Base-by-base conservation (phyloP, 2,888 invertebrate species). In the Megalurothrips usitatus region DNA sequence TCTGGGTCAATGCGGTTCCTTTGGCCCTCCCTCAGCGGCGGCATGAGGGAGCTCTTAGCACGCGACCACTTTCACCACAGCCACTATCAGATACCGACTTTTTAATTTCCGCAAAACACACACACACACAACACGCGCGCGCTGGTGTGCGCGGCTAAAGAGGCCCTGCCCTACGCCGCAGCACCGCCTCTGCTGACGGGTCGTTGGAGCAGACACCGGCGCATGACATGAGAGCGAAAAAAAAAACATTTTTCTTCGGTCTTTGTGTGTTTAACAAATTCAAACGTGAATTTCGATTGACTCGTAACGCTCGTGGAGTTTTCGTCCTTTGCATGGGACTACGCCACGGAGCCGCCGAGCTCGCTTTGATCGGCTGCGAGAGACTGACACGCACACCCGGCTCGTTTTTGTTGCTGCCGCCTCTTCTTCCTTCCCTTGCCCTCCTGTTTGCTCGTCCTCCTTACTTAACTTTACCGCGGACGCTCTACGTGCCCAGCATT, bases 381-480 rank as follows among this genome's bases (percentile, higher is more conserved):
- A 43, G 34, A 43, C 34, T 43, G 34, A 43, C 34, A 43, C 34
- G 34, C 34, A 58, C 58, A 58, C 6, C 17, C 58, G n/a, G 17
- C n/a, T 58, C 58, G 11, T 58, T 58, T 58, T n/a, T n/a, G 58
- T 12, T 9, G 68, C 68, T 26, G n/a, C 68, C 68, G 23, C 23
- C 68, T 4, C 68, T 23, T 23, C 68, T 11, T 9, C 12, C 68
- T 26, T 26, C 11, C 68, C 68, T 9, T 11, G 23, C 26, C 26
- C 68, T 75, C 68, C 68, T 75, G 68, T 75, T 75, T 75, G 68
- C 68, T 75, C 68, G 68, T 75, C 68, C 68, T 75, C 68, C 68
- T 75, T 75, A 75, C 68, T 75, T 75, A 75, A 75, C 68, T 75
- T 75, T 75, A 75, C 68, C 68, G 68, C 68, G 68, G 68, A n/a